Evolutionary conservation across 2,113 vertebrate genomes (phyloP).

Genomic region (Todiramphus chloris): DNA sequence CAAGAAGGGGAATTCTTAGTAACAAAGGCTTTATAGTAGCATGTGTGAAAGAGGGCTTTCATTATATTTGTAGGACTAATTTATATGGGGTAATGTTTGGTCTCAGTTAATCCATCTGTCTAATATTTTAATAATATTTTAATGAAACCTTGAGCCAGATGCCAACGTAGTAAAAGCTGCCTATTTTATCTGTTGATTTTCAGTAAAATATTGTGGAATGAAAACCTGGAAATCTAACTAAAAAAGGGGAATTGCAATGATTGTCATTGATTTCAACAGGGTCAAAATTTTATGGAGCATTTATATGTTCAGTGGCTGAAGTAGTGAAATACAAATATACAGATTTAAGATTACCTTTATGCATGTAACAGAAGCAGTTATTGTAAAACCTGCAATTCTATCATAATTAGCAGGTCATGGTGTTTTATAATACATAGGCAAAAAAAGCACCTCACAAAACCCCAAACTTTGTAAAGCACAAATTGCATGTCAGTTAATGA

Average conservation of each 20-base stretch:
- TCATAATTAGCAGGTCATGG: background rate
- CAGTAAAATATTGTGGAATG: background rate
- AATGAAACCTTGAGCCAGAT: conserved; percentile 21
- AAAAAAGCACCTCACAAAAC: background rate
- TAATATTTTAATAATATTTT: conserved; percentile 45
- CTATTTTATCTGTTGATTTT: background rate
- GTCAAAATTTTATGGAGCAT: background rate
- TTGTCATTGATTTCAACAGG: background rate
- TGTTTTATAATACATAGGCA: background rate
- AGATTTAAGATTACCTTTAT: background rate
- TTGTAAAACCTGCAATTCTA: background rate
- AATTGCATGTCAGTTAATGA: background rate
- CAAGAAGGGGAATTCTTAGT: conserved; percentile 21
- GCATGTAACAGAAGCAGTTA: background rate
- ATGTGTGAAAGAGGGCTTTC: conserved; percentile 52
- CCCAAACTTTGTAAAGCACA: background rate
- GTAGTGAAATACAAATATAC: background rate
- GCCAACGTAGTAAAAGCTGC: background rate
- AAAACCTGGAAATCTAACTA: background rate
- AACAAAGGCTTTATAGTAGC: conserved; percentile 47
- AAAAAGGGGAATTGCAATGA: background rate
- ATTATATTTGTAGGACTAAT: conserved; percentile 31
- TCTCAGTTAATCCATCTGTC: conserved; percentile 24
- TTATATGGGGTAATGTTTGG: conserved; percentile 9
- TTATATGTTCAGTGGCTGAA: background rate